A percentile compares a stretch with the other conserved stretches of the same genome.
These are phyloP conservation scores for Lasioglossum figueresi DNA, from an alignment of 2,888 invertebrate genomes.

Conservation along the genomic window DNA sequence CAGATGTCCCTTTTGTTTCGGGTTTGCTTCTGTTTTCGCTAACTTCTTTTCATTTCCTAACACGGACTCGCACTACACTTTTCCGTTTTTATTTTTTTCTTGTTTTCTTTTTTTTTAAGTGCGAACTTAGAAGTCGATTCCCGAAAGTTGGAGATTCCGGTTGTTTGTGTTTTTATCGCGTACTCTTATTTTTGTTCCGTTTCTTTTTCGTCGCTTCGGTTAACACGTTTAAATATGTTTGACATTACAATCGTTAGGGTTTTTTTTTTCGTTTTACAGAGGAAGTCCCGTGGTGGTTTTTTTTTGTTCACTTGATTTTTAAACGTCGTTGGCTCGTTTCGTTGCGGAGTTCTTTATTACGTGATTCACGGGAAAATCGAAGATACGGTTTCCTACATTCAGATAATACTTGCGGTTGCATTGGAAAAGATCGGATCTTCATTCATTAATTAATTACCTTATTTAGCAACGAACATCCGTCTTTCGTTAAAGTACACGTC, in stretches of 20 bases:
- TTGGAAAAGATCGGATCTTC: slow-evolving; percentile 21
- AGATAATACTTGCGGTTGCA: slow-evolving; percentile 37
- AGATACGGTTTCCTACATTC: slow-evolving; percentile 9
- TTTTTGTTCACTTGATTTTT: slow-evolving; percentile 29
- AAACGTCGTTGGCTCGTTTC: slow-evolving; percentile 32
- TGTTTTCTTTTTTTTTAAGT: slow-evolving; percentile 29
- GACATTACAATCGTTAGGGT: slow-evolving; percentile 50
- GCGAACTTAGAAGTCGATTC: slow-evolving; percentile 32
- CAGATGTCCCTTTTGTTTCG: slow-evolving; percentile 43
- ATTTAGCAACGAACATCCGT: slow-evolving; percentile 18
- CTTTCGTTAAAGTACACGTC: slow-evolving; percentile 15
- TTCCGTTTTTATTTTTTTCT: background rate
- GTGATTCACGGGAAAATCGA: slow-evolving; percentile 17
- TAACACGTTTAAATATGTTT: slow-evolving; percentile 64
- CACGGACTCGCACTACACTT: slow-evolving; percentile 67
- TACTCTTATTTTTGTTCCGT: slow-evolving; percentile 34
- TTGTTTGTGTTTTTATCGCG: slow-evolving; percentile 48
- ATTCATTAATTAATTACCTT: slow-evolving; percentile 26
- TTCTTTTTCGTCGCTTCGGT: background rate
- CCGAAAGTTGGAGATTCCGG: slow-evolving; percentile 33
- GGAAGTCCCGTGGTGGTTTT: slow-evolving; percentile 27
- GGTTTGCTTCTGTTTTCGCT: background rate
- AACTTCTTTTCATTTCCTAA: slow-evolving; percentile 36
- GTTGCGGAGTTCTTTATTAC: slow-evolving; percentile 73
- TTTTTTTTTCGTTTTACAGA: slow-evolving; percentile 37